Evolutionary conservation across 1,140 invertebrate species (phyloP).

Genomic region (Phenacoccus solenopsis): DNA sequence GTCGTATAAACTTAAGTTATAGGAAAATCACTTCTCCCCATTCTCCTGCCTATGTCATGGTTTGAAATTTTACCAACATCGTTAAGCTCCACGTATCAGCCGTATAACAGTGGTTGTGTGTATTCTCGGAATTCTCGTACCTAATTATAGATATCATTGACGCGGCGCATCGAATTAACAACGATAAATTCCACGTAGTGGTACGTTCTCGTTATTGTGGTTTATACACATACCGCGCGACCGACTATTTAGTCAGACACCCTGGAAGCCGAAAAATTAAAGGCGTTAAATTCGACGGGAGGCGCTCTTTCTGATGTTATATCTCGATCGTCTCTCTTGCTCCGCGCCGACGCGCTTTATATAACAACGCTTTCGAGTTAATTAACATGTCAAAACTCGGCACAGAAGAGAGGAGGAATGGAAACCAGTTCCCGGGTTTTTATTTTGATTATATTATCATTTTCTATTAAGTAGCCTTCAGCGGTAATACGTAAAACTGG

Average conservation of each 20-base stretch:
- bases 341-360: neutral
- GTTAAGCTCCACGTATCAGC: too few species aligned
- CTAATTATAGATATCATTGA: conserved; percentile 17
- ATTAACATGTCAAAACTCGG: conserved; percentile 14
- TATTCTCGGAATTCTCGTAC: neutral
- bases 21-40: too few species aligned
- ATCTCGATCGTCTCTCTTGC: neutral
- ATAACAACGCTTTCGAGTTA: conserved; percentile 10
- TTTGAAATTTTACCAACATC: too few species aligned
- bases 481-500: conserved; percentile 16
- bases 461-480: conserved; percentile 16
- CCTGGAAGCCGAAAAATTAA: conserved; percentile 14
- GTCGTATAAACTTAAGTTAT: too few species aligned
- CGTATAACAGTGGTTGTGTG: too few species aligned
- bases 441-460: conserved; percentile 18
- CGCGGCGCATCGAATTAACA: conserved; percentile 11
- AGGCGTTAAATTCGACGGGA: conserved; percentile 15
- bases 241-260: conserved; percentile 13
- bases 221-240: neutral
- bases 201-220: neutral
- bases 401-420: too few species aligned
- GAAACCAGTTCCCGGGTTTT: conserved; percentile 9
- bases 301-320: neutral
- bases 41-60: too few species aligned
- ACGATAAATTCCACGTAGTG: neutral